Base-by-base conservation (phyloP, 2,888 invertebrate genomes). In the Conchocele bisecta region DNA sequence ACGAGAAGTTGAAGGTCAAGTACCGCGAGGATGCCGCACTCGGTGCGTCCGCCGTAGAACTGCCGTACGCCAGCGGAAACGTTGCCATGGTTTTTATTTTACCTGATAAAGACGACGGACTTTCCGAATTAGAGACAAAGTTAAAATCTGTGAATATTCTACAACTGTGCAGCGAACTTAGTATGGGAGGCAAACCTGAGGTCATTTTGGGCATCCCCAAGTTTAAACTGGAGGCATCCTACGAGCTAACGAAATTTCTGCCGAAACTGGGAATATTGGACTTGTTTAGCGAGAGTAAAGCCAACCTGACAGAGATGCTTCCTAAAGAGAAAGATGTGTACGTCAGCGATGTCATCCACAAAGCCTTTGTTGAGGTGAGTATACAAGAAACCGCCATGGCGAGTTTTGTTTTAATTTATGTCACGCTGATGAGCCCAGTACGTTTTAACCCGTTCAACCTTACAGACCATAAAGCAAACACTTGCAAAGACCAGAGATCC, bases 11-110 rank as follows among this genome's bases (percentile, higher is more conserved):
- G 71, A 95, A 95, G 86, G 95, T 93, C 82, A 94, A 93, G 75
- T 91, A 58, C 33, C 69, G 59, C 3, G 26, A 50, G 0, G 64
- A 63, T 28, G 93, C 93, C 57, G 92, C 94, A 2, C 92, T 97
- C 74, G 93, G 94, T 88, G 94, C 96, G 59, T 95, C 96, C 89
- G 93, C 95, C 9, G 88, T 97, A 51, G 94, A 95, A 88, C 83
- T 97, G 87, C 94, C 94, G 0, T 97, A 96, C 85, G 74, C 79
- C 17, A 74, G 54, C 6, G 46, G 61, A 15, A 35, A 41, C 1
- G 13, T 70, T 13, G 22, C 54, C 3, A 72, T 76, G 76, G 61
- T 75, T 2, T 51, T 80, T 5, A 33, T 82, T 26, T 63, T 75
- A 31, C 82, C 82, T 1, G 53, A 75, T 15, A 51, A 65, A 17